Percentiles rank a stretch among this genome's conserved stretches.
phyloP scores from a whole-genome alignment of 2,888 invertebrate species.

The Nasonovia ribisnigri region DNA sequence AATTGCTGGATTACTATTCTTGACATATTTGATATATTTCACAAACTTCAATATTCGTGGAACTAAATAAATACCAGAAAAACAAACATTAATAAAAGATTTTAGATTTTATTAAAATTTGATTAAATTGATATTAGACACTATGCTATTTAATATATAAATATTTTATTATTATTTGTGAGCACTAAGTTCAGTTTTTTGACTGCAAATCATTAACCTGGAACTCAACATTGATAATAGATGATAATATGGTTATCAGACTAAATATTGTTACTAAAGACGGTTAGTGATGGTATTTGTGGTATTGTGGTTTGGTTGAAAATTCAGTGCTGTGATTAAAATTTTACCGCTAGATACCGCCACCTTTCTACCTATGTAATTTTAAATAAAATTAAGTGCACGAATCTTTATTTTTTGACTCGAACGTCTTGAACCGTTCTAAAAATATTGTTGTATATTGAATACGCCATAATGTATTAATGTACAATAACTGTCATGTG shows the following conservation, averaged over 20 bases:
- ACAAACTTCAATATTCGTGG: background rate
- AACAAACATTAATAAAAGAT: background rate
- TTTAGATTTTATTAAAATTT: background rate
- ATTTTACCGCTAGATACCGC: slow-evolving; percentile 33
- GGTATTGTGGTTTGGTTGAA: background rate
- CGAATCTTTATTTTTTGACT: background rate
- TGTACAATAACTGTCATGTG: background rate
- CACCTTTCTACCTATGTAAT: background rate
- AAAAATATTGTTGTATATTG: background rate
- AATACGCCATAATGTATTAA: background rate
- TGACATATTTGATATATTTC: slow-evolving; percentile 42
- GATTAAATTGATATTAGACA: background rate
- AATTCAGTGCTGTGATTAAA: background rate
- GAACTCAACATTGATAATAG: background rate
- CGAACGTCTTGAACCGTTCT: background rate
- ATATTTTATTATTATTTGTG: background rate
- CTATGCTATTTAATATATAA: background rate
- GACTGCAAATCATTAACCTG: background rate
- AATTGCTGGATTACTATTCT: slow-evolving; percentile 43
- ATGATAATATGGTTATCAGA: slow-evolving; percentile 1
- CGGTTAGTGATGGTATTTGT: background rate
- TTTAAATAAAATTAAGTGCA: background rate
- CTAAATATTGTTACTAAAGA: background rate
- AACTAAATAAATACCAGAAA: background rate
- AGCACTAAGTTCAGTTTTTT: background rate